Evolutionary conservation across 2,888 invertebrate genomes (phyloP).

Genomic region (Loripinus fragilis): DNA sequence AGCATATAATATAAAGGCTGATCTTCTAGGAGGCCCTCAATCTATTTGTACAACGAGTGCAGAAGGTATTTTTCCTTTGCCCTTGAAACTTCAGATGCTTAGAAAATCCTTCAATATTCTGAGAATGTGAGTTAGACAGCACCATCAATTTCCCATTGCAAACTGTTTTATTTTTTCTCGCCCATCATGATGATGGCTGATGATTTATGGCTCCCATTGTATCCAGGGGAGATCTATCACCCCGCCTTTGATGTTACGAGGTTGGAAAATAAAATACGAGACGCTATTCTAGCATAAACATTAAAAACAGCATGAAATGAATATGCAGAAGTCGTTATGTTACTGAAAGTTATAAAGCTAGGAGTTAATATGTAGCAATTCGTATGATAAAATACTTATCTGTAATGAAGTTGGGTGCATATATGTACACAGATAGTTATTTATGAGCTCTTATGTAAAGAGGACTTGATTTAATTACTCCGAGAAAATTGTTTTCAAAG

Average conservation of each 20-base stretch:
- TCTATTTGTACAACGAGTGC: too few species aligned
- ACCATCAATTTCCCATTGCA: conserved; percentile 60
- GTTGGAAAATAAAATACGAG: conserved; percentile 49
- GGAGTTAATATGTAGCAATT: conserved; percentile 45
- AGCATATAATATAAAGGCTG: too few species aligned
- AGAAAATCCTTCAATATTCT: conserved; percentile 47
- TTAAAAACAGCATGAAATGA: conserved; percentile 50
- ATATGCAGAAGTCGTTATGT: conserved; percentile 44
- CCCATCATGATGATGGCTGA: conserved; percentile 39
- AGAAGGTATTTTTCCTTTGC: too few species aligned
- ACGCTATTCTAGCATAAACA: conserved; percentile 51
- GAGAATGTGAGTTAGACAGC: conserved; percentile 46
- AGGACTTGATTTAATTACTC: not conserved
- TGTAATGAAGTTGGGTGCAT: conserved; percentile 43
- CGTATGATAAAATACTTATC: conserved; percentile 54
- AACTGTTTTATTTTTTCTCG: conserved; percentile 45
- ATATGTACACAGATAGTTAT: conserved; percentile 1
- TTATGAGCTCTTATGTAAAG: conserved; percentile 8
- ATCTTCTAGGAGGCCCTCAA: too few species aligned
- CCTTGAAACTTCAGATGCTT: conserved; percentile 5
- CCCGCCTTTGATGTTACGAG: conserved; percentile 52
- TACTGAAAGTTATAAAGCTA: conserved; percentile 48
- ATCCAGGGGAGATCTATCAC: conserved; percentile 46
- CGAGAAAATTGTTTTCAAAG: not conserved
- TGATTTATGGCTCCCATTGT: conserved; percentile 51